phyloP scores from a whole-genome alignment of 2,888 invertebrate genomes.

The Erebia aethiops region DNA sequence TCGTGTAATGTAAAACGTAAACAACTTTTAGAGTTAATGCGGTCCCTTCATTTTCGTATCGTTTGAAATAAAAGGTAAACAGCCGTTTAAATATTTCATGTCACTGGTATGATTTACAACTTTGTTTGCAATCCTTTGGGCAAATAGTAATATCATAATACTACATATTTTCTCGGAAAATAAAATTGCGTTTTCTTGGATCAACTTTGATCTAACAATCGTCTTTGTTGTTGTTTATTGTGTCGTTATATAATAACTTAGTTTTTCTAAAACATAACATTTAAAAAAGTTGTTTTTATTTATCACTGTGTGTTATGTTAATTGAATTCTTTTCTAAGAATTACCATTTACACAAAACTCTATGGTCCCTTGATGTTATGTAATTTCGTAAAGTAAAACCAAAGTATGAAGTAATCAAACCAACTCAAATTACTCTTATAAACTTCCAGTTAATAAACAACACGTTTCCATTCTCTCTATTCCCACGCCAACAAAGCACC shows the following conservation, averaged over 20 bases:
- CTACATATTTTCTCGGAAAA: too few species aligned
- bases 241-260: too few species aligned
- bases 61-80: background rate
- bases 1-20: background rate
- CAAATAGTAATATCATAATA: too few species aligned
- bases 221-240: too few species aligned
- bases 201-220: too few species aligned
- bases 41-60: background rate
- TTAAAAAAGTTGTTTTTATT: too few species aligned
- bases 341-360: background rate
- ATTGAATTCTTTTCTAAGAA: too few species aligned
- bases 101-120: too few species aligned
- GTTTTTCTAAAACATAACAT: too few species aligned
- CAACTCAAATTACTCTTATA: background rate
- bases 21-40: background rate
- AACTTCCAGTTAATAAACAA: constrained; percentile 3
- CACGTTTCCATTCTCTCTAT: constrained; percentile 41
- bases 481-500: constrained; percentile 38
- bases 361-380: background rate
- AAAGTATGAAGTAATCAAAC: background rate
- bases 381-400: background rate
- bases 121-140: too few species aligned
- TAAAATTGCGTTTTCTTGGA: too few species aligned
- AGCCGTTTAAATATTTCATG: background rate
- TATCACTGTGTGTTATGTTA: too few species aligned